These are phyloP conservation scores for Tetragonula clypearis DNA, from an alignment of 1,140 invertebrate species.

Conservation along the genomic window DNA sequence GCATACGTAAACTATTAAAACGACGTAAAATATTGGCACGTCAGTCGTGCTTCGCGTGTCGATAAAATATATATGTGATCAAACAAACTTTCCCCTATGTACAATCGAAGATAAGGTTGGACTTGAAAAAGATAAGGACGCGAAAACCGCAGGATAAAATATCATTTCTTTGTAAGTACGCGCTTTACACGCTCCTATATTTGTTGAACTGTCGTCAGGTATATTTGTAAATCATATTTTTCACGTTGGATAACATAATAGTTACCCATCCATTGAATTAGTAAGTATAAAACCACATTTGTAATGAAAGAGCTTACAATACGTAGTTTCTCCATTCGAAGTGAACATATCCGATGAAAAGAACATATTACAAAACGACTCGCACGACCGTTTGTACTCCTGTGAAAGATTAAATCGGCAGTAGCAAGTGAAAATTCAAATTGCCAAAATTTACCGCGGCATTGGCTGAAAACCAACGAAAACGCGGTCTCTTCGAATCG, in stretches of 20 bases:
- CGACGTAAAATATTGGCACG: too few species aligned
- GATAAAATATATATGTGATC: slow-evolving; percentile 15
- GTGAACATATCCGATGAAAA: background rate
- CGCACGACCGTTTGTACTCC: background rate
- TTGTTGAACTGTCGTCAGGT: background rate
- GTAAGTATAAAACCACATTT: background rate
- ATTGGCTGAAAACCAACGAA: background rate
- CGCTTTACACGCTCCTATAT: background rate
- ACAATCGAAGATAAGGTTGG: slow-evolving; percentile 7
- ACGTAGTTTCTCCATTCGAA: too few species aligned
- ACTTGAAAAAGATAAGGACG: slow-evolving; percentile 20
- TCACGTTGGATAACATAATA: background rate
- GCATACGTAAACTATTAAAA: background rate
- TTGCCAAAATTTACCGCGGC: background rate
- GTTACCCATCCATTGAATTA: too few species aligned
- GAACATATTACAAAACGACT: background rate
- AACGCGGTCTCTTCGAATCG: background rate
- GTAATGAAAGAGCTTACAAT: background rate
- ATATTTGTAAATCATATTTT: background rate
- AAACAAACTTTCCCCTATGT: slow-evolving; percentile 4
- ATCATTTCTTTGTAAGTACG: background rate
- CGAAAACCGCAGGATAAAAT: background rate
- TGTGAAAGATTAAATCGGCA: background rate
- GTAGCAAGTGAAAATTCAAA: background rate
- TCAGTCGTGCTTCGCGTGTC: background rate